phyloP scores from a whole-genome alignment of 2,797 vertebrate genomes.

The Chanos chanos region DNA sequence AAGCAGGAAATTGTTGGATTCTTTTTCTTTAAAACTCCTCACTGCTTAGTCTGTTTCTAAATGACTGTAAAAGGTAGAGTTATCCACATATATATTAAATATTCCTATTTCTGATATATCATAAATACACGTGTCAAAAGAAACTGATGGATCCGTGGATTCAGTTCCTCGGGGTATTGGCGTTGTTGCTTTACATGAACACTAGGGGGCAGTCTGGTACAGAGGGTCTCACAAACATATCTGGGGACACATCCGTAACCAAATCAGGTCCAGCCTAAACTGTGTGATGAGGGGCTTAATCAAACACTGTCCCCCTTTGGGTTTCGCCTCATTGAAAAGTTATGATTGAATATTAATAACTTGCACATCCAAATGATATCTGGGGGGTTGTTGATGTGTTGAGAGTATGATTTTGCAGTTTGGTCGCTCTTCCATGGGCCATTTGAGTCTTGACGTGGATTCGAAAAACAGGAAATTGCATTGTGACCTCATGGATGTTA shows the following conservation, averaged over 20 bases:
- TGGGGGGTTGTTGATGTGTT: conserved; percentile 72
- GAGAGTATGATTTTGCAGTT: conserved; percentile 76
- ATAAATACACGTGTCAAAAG: too few species aligned
- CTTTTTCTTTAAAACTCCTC: too few species aligned
- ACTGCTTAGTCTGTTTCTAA: too few species aligned
- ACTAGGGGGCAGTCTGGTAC: conserved; percentile 72
- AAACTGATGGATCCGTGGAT: too few species aligned
- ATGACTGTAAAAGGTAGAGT: too few species aligned
- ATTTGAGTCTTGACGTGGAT: conserved; percentile 74
- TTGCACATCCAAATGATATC: conserved; percentile 73
- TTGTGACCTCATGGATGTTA: conserved; percentile 69
- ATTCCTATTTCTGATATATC: too few species aligned
- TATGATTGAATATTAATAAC: conserved; percentile 81
- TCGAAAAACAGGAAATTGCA: conserved; percentile 73
- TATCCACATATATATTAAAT: too few species aligned
- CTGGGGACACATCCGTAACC: too few species aligned
- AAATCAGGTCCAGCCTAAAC: conserved; percentile 71
- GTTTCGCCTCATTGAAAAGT: conserved; percentile 78
- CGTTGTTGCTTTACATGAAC: too few species aligned
- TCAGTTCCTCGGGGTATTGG: too few species aligned
- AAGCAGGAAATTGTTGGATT: too few species aligned
- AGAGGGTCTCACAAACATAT: too few species aligned
- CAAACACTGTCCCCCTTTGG: conserved; percentile 71
- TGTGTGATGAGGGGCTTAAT: conserved; percentile 77
- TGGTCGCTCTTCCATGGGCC: conserved; percentile 73